Evolutionary conservation across 2,113 vertebrate genomes (phyloP).

Genomic region (Galemys pyrenaicus): DNA sequence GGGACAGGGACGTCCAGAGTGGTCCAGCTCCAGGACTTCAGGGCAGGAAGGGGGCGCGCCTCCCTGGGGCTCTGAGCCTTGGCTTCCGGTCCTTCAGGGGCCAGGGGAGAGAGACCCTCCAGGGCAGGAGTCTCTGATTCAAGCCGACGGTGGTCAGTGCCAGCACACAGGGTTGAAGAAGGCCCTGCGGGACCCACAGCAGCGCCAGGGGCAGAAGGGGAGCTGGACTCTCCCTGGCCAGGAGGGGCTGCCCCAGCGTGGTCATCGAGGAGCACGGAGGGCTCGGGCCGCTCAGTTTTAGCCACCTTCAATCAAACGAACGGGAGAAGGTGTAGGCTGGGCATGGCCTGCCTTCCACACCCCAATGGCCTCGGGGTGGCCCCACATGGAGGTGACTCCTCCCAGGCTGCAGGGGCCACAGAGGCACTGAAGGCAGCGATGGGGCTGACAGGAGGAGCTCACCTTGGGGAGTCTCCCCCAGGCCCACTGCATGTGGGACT

Average conservation of each 20-base stretch:
- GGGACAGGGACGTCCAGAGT: neutral
- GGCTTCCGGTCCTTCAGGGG: neutral
- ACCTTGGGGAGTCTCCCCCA: constrained; percentile 96
- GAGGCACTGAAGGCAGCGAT: neutral
- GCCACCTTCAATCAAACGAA: constrained; percentile 77
- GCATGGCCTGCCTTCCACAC: neutral
- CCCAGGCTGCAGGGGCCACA: neutral
- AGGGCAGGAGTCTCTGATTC: neutral
- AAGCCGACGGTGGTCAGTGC: neutral
- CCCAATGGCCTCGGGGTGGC: neutral
- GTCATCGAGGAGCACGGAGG: neutral
- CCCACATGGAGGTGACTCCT: neutral
- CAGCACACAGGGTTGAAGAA: neutral
- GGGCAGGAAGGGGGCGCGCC: neutral
- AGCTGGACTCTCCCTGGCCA: neutral
- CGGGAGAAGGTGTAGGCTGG: fast-evolving
- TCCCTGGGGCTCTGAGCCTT: neutral
- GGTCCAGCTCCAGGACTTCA: constrained; percentile 28
- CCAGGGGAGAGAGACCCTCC: neutral
- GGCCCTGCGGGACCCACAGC: neutral
- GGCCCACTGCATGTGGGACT: constrained; percentile 92
- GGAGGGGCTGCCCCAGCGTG: neutral
- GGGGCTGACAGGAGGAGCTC: neutral
- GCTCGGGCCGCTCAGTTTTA: constrained; percentile 55
- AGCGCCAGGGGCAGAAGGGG: constrained; percentile 17